Percentiles rank a stretch among this genome's conserved stretches.
These are phyloP conservation scores for Nothobranchius kuhntae DNA, from an alignment of 2,113 vertebrate species.

Conservation along the genomic window DNA sequence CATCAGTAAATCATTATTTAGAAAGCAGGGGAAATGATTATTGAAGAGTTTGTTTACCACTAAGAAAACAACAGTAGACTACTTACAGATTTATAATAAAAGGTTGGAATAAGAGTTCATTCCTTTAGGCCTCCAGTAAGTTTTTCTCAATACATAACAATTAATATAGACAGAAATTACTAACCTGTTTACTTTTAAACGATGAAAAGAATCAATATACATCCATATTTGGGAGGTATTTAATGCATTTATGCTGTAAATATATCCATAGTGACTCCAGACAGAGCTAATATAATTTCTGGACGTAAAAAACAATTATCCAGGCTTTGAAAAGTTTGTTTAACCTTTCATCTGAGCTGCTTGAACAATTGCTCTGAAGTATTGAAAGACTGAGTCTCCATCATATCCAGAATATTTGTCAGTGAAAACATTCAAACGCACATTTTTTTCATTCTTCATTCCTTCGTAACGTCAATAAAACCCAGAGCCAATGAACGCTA, in stretches of 20 bases:
- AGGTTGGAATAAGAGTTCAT: no score
- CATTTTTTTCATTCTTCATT: not conserved
- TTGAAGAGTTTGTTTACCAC: no score
- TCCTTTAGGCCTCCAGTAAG: no score
- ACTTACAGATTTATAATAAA: no score
- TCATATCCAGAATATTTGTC: not conserved
- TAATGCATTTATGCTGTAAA: not conserved
- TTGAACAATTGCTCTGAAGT: not conserved
- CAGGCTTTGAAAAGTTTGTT: not conserved
- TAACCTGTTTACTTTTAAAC: no score
- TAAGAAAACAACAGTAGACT: no score
- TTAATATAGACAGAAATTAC: no score
- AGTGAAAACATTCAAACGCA: not conserved
- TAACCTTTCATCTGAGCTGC: not conserved
- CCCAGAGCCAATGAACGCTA: not conserved
- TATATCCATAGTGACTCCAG: not conserved
- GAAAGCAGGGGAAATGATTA: no score
- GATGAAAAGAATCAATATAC: no score
- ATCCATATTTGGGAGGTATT: no score
- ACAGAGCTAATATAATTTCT: not conserved
- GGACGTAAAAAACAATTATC: not conserved
- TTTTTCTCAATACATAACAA: no score
- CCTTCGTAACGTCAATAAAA: constrained; percentile 12
- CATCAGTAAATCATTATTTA: no score
- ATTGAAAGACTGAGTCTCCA: not conserved